Evolutionary conservation across 2,113 vertebrate species (phyloP).

Genomic region (Mesembrinibis cayennensis): DNA sequence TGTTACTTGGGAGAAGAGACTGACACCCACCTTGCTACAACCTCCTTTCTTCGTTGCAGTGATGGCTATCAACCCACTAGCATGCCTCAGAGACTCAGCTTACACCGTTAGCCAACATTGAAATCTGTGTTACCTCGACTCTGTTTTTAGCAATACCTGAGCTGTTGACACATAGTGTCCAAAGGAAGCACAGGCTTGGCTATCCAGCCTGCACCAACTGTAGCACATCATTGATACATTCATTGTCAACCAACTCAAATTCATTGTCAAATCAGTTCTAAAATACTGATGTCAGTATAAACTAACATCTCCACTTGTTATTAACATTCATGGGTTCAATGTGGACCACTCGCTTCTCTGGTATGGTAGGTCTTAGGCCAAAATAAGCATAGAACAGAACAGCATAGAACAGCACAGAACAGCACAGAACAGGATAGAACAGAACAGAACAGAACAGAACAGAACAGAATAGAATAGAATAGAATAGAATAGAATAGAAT

Average conservation of each 20-base stretch:
- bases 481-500: background rate
- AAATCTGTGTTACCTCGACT: background rate
- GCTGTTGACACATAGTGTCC: background rate
- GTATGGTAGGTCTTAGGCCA: background rate
- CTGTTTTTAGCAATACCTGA: background rate
- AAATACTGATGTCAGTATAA: background rate
- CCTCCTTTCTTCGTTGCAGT: background rate
- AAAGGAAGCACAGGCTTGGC: background rate
- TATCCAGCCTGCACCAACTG: background rate
- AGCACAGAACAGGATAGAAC: no score
- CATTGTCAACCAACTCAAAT: background rate
- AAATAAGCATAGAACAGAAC: background rate
- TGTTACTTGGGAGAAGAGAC: background rate
- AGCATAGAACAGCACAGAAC: background rate
- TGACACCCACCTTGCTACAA: fast-evolving
- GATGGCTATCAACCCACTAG: background rate
- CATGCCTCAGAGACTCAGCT: background rate
- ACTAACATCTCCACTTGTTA: background rate
- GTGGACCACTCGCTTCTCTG: background rate
- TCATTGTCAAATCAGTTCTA: background rate
- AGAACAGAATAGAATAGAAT: no score
- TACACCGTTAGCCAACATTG: background rate
- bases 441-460: background rate
- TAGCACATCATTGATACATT: background rate
- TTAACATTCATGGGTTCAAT: background rate